phyloP scores from a whole-genome alignment of 2,888 invertebrate species.

The Nebria brevicollis region DNA sequence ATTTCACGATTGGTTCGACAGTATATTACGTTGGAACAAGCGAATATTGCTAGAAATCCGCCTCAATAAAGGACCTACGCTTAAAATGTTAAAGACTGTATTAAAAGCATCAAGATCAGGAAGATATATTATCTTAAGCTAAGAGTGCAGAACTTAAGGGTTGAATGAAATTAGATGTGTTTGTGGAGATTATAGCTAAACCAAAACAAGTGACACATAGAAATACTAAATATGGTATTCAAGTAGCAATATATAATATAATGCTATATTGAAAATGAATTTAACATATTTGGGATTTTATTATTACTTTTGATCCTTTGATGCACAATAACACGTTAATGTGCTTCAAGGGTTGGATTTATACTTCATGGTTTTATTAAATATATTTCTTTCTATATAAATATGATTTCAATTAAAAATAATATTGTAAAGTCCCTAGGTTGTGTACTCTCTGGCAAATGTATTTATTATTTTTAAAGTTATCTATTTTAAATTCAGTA shows the following conservation, averaged over 20 bases:
- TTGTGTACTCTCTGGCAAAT: not conserved
- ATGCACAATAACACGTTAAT: too few species aligned
- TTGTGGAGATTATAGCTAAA: not conserved
- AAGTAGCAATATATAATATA: too few species aligned
- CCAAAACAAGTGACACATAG: not conserved
- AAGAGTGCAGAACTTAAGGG: not conserved
- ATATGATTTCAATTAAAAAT: too few species aligned
- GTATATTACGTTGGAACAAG: constrained; percentile 92
- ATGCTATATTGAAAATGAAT: too few species aligned
- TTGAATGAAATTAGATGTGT: not conserved
- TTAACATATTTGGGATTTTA: too few species aligned
- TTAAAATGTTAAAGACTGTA: constrained; percentile 19
- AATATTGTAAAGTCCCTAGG: not conserved
- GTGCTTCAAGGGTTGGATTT: too few species aligned
- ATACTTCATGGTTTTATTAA: too few species aligned
- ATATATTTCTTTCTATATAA: too few species aligned
- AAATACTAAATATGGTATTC: too few species aligned
- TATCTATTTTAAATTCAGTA: not conserved
- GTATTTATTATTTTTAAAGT: constrained; percentile 1
- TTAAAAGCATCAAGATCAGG: not conserved
- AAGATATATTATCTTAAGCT: constrained; percentile 5
- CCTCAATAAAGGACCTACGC: constrained; percentile 31
- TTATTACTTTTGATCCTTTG: too few species aligned
- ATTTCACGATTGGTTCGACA: constrained; percentile 95
- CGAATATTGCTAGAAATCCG: constrained; percentile 57